These are phyloP conservation scores for Orchestes rusci DNA, from an alignment of 2,888 invertebrate species.

Conservation along the genomic window DNA sequence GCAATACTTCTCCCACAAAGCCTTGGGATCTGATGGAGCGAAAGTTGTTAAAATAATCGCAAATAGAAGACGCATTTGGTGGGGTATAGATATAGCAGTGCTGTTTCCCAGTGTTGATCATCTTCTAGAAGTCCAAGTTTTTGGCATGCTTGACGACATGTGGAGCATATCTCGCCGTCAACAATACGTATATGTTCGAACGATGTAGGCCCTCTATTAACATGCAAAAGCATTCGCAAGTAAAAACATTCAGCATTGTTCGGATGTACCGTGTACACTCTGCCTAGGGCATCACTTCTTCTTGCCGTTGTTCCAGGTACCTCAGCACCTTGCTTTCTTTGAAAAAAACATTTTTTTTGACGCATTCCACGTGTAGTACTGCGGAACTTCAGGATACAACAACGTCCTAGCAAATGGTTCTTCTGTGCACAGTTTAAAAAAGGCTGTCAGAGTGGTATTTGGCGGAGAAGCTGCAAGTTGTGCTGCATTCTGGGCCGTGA, in stretches of 20 bases:
- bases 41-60: neutral
- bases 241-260: conserved; percentile 27
- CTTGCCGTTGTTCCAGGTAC: neutral
- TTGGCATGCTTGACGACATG: conserved; percentile 36
- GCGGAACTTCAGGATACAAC: conserved; percentile 23
- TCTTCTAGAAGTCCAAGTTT: conserved; percentile 29
- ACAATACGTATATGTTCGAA: conserved; percentile 35
- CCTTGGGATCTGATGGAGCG: neutral
- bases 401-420: conserved; percentile 24
- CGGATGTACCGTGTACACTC: conserved; percentile 1
- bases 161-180: conserved; percentile 29
- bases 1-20: neutral
- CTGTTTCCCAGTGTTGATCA: conserved; percentile 17
- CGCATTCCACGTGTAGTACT: conserved; percentile 25
- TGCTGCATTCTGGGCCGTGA: conserved; percentile 9
- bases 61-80: neutral
- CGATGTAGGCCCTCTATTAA: conserved; percentile 36
- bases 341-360: neutral
- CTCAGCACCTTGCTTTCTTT: conserved; percentile 3
- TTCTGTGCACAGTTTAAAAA: conserved; percentile 20
- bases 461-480: conserved; percentile 28
- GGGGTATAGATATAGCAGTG: neutral
- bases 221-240: conserved; percentile 31
- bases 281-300: conserved; percentile 8
- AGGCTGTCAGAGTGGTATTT: conserved; percentile 31